Base-by-base conservation (phyloP, 2,113 vertebrate species). In the Prunella himalayana region DNA sequence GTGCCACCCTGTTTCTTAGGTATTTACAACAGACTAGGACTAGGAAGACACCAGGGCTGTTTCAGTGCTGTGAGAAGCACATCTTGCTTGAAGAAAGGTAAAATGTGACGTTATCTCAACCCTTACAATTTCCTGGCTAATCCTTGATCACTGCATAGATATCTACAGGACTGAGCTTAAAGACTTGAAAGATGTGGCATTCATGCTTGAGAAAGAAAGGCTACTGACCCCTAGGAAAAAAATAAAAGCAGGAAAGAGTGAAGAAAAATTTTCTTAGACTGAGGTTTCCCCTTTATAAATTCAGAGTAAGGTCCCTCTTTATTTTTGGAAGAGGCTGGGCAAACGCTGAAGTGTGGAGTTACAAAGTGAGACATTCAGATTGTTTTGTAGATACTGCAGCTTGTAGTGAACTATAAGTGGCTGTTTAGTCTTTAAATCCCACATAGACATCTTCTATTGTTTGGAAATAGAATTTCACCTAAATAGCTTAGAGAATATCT, bases 151-250 rank as follows among this genome's bases (percentile, higher is more conserved):
- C 21, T 37, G 15, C 25, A 77, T 6, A 25, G 2, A 37, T 10
- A 51, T 82, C 45, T 42, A 57, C 30, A 76, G 27, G 18, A 59
- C 63, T 59, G 22, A 24, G 12, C 64, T 80, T 75, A 47, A 44
- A 71, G 21, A 65, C 20, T 57, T 76, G 22, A 82, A 70, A 73
- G 35, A 75, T 7, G 10, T 6, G 12, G 23, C n/a, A 77, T 60
- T 68, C 49, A 65, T 75, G 14, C 22, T 56, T 79, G 41, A 45
- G 30, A 91, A 73, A 73, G 19, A 6, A 86, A 24, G 9, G 10
- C 6, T 17, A 2, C 4, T 1, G 3, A 1, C 6, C 1, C 18
- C 10, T 9, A 6, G 7, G 3, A 39, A 30, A 47, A 41, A 45
- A 9, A n/a, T n/a, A 30, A 57, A 39, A 30, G 1, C 21, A 64